phyloP scores from a whole-genome alignment of 2,113 vertebrate species.

The Bujurquina vittata region DNA sequence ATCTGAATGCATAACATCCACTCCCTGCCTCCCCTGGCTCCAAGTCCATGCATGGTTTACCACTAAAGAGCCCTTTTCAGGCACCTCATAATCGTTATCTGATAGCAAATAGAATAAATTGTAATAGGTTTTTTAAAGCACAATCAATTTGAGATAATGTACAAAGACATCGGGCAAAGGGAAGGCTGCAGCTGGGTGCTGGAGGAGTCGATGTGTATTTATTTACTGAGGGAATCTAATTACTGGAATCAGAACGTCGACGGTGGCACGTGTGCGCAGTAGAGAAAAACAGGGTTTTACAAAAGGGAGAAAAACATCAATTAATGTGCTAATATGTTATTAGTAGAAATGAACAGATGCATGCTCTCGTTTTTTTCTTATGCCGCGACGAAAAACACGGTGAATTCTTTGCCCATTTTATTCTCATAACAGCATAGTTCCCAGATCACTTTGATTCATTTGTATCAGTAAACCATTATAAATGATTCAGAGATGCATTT shows the following conservation, averaged over 20 bases:
- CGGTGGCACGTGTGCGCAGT: conserved; percentile 7
- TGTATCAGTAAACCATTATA: conserved; percentile 14
- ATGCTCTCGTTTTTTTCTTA: not conserved
- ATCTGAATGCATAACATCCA: conserved; percentile 55
- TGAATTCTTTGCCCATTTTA: conserved; percentile 14
- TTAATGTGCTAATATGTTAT: conserved; percentile 59
- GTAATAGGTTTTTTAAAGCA: conserved; percentile 79
- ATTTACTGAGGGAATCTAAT: conserved; percentile 72
- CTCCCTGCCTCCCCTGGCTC: conserved; percentile 39
- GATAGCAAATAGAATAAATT: conserved; percentile 75
- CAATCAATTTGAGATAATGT: conserved; percentile 80
- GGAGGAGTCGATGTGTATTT: conserved; percentile 66
- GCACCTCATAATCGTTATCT: conserved; percentile 75
- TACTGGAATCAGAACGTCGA: conserved; percentile 48
- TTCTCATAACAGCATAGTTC: not conserved
- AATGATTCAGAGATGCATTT: conserved; percentile 44
- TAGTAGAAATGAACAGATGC: conserved; percentile 44
- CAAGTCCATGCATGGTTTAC: conserved; percentile 69
- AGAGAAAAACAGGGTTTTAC: conserved; percentile 51
- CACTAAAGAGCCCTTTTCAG: conserved; percentile 75
- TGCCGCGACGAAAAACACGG: conserved; percentile 17
- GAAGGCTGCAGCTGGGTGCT: conserved; percentile 54
- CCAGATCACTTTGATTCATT: conserved; percentile 32
- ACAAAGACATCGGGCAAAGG: conserved; percentile 67
- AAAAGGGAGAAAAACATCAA: conserved; percentile 29